Percentiles rank a stretch among this genome's conserved stretches.
phyloP scores from a whole-genome alignment of 2,113 vertebrate species.

The Chaetops frenatus region DNA sequence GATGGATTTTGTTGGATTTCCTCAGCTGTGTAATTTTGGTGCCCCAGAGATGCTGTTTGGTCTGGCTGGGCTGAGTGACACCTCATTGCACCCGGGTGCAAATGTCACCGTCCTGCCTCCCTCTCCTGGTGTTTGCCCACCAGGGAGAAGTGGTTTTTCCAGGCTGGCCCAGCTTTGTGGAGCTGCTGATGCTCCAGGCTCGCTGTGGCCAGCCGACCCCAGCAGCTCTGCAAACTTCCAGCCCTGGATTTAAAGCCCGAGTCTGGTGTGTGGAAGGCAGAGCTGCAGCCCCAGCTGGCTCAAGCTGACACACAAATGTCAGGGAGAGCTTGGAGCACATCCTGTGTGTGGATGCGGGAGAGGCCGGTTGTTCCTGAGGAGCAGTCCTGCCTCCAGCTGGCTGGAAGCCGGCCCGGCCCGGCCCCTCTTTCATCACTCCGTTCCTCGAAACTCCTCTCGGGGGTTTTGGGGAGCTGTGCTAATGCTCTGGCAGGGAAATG shows the following conservation, averaged over 20 bases:
- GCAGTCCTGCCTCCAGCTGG: not conserved
- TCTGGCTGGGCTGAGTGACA: slow-evolving; percentile 22
- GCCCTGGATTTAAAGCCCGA: not conserved
- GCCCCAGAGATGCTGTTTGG: slow-evolving; percentile 42
- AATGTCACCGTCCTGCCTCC: slow-evolving; percentile 2
- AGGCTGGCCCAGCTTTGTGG: not conserved
- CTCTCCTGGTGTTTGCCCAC: not conserved
- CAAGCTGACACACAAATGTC: not conserved
- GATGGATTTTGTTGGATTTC: slow-evolving; percentile 46
- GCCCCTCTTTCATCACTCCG: not conserved
- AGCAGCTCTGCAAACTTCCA: not conserved
- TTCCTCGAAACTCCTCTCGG: not conserved
- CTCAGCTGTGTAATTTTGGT: slow-evolving; percentile 38
- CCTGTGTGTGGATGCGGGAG: not conserved
- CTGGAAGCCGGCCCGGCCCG: not conserved
- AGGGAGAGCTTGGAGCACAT: not conserved
- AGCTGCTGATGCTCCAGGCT: not conserved
- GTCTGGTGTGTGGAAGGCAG: not conserved
- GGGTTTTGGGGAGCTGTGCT: not conserved
- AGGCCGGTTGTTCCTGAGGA: not conserved
- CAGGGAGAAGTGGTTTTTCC: not conserved
- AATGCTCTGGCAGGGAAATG: not conserved
- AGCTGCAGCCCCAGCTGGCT: not conserved
- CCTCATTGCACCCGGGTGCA: not conserved
- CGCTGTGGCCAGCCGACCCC: accelerated